Evolutionary conservation across 2,888 invertebrate species (phyloP), one percentile per base, ranked within the genome.

Genomic region (Polymixis flavicincta): DNA sequence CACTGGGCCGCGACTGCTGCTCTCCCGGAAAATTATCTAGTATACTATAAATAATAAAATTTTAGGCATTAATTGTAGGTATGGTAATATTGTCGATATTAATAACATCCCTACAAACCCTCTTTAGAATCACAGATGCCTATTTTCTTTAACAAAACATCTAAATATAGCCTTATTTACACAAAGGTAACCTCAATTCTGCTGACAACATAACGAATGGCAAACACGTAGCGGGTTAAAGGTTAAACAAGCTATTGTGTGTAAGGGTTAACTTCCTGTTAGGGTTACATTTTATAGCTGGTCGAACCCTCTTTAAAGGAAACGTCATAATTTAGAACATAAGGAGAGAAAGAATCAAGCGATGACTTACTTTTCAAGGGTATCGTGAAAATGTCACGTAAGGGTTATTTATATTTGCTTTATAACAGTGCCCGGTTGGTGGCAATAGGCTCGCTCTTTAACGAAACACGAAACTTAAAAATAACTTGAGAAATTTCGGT

Each of bases 211-310:
- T 79, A 70, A 59, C 74, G 67, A 17, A 81, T 79, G 69, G 52
- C 63, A 52, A 67, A 48, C 81, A 81, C 81, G 81, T 84, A n/a
- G 17, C 48, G 61, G 61, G 61, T n/a, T 25, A 55, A 50, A 83
- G 84, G 84, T 83, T 70, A 32, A 11, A 68, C 78, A 54, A 13
- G 69, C 69, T 48, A 81, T 81, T 81, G 83, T 80, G 82, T 69
- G 74, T 78, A 48, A 83, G 64, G 84, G 75, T 74, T 84, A 52
- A 61, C 61, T 69, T 74, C 81, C 75, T 60, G 80, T 55, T 72
- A 45, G 60, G 68, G 72, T 67, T 74, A 83, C 66, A 17, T 61
- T 79, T 83, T 71, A 74, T 74, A 45, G 70, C 48, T 74, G 45
- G 48, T 67, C 61, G 69, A 69, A 69, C 69, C 74, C 68, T 79